Conservation (phyloP, 2,888 invertebrate genomes). For the Orthosia incerta region DNA sequence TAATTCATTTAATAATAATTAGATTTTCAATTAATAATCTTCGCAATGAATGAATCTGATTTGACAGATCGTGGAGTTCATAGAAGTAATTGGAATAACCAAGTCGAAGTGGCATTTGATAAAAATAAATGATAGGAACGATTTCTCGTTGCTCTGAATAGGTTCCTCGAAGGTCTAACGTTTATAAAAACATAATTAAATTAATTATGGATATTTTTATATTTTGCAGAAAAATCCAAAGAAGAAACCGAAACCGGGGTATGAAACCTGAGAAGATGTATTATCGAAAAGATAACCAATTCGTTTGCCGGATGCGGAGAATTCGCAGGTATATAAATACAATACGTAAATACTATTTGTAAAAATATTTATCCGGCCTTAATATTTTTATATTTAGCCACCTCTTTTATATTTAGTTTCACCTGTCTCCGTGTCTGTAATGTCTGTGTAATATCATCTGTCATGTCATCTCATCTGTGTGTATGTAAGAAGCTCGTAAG, state of each 20-base stretch:
- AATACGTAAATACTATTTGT: too few relatives aligned
- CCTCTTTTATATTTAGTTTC: too few relatives aligned
- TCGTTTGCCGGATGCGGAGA: background rate
- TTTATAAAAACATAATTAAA: conserved; percentile 33
- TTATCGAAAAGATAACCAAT: background rate
- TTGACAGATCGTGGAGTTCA: conserved; percentile 30
- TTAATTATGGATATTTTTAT: conserved; percentile 15
- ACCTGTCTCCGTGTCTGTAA: too few relatives aligned
- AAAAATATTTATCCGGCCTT: too few relatives aligned
- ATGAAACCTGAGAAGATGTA: conserved; percentile 33
- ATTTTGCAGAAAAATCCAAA: conserved; percentile 47
- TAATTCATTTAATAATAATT: too few relatives aligned
- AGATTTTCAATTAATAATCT: conserved; percentile 32
- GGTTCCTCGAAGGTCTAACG: conserved; percentile 5
- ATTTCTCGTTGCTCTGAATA: conserved; percentile 27
- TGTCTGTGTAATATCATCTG: too few relatives aligned
- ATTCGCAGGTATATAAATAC: background rate
- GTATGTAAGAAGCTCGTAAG: too few relatives aligned
- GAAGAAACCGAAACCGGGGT: conserved; percentile 3
- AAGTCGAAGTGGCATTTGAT: conserved; percentile 43
- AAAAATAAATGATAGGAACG: conserved; percentile 48
- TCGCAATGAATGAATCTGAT: conserved; percentile 25
- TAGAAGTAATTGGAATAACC: conserved; percentile 50
- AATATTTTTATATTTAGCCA: too few relatives aligned
- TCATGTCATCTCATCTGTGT: too few relatives aligned